Base-by-base conservation (phyloP, 2,888 invertebrate genomes). In the Steinernema hermaphroditum region DNA sequence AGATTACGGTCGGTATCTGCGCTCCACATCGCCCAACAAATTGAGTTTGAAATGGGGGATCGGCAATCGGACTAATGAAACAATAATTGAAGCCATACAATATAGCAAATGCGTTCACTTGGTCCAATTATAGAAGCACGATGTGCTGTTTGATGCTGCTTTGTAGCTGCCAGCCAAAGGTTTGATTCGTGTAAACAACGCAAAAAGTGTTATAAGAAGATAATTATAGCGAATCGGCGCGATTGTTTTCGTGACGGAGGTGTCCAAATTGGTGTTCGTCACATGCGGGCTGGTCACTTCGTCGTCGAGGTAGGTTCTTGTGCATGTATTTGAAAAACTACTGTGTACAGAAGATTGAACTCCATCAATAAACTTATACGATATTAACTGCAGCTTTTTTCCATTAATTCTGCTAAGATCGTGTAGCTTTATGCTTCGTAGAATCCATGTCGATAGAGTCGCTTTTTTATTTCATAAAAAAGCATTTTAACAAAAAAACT, bases 111-210 rank as follows among this genome's bases (percentile, higher is more conserved):
- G 37, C 37, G 37, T 37, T 37, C 37, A 37, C 37, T 8, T 4
- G 37, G 6, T 37, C 12, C 37, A 37, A 37, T 37, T 37, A 50
- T 50, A 19, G 12, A 12, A 50, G 50, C 19, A 50, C 50, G 24
- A 62, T 62, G 62, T 62, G 62, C 62, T 62, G 27, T 27, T 62
- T 62, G 32, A 32, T 14, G 29, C 14, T 62, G 29, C 32, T 4
- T 62, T 62, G 27, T 32, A 62, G 29, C n/a, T 24, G 62, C 27
- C 32, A 62, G 1, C 62, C 62, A 16, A 62, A 62, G 62, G 62
- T 62, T 62, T 62, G 62, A 16, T 29, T 8, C 32, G 22, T 62
- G 22, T 29, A 16, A 32, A 4, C 16, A 2, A 29, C 8, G 27
- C 1, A 27, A 22, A 19, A 27, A 46, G 46, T 6, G 46, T 9